Base-by-base conservation (phyloP, 64 coral and sea anemone species). In the Montipora sp. region DNA sequence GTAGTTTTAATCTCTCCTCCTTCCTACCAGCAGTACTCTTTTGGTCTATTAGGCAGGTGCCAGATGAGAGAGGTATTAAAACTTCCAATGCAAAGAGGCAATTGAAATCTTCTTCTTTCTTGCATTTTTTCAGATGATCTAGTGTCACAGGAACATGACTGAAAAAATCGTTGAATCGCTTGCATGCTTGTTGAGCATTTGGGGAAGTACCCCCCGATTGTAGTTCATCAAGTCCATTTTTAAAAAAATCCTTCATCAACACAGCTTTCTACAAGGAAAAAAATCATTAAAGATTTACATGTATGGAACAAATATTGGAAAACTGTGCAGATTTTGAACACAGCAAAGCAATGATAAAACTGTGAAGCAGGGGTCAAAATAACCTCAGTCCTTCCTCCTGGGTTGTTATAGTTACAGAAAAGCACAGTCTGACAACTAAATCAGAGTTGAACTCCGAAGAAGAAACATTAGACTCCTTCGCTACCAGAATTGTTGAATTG, bases 51-150 rank as follows among this genome's bases (percentile, higher is more conserved):
- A 66, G 45, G 45, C 81, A 84, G 58, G 15, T 10, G 60, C 81
- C 81, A 84, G 81, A 84, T 84, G 81, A 84, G 81, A 84, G 81
- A 69, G 81, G 81, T 84, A 84, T 66, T 66, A 84, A 84, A 84
- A 84, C 81, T 84, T 84, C 59, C 22, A 20, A 20, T 20, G 81
- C 81, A 20, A 84, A 1, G 81, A 84, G 2, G 81, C 81, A 84
- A 84, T 84, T 84, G 81, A 84, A 84, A 20, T 84, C 57, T 84
- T 84, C 22, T 84, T 84, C 81, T 84, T 11, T 84, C 15, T 66
- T 45, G 80, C 80, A 83, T 83, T 83, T n/a, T 12, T 65, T 65
- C 81, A 84, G 81, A 13, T 84, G 15, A 84, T 67, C 48, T 84
- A 84, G 14, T 84, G 81, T 20, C 15, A 3, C 23, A 84, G 10